Percentiles rank a stretch among this genome's conserved stretches.
Conservation (phyloP, 2,113 vertebrate genomes). For the Salvator merianae region DNA sequence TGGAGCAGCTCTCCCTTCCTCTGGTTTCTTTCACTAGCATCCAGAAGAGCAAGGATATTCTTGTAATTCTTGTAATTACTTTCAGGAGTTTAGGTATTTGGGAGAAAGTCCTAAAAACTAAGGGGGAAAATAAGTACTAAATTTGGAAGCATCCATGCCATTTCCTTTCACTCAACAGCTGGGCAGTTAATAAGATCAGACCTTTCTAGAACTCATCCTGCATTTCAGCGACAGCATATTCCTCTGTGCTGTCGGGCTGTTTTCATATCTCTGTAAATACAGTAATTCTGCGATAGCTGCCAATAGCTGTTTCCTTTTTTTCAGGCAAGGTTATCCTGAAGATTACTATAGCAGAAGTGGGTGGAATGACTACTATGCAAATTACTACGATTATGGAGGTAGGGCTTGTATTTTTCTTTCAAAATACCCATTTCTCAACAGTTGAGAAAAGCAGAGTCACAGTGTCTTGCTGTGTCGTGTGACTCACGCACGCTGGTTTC, state of each 20-base stretch:
- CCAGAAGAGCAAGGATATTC: background rate
- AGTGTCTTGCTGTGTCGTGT: no score
- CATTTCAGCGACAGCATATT: background rate
- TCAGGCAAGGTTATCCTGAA: conserved; percentile 87
- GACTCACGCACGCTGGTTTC: background rate
- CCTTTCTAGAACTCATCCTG: accelerated
- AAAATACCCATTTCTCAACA: background rate
- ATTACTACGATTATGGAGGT: conserved; percentile 85
- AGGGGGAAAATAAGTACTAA: background rate
- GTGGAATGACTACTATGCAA: conserved; percentile 86
- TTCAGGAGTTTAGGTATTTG: no score
- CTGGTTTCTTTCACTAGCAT: background rate
- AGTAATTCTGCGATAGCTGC: no score
- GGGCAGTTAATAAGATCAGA: background rate
- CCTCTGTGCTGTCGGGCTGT: no score
- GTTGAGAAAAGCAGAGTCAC: background rate
- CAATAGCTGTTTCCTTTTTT: conserved; percentile 12
- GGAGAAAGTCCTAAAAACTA: background rate
- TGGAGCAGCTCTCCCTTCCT: no score
- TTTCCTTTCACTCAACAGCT: background rate
- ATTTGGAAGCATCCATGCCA: no score
- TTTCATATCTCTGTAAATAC: background rate
- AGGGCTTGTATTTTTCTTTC: conserved; percentile 5
- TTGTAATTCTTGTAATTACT: no score
- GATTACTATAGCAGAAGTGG: conserved; percentile 79